Conservation (phyloP, 2,113 vertebrate species). For the Rhinolophus sinicus region DNA sequence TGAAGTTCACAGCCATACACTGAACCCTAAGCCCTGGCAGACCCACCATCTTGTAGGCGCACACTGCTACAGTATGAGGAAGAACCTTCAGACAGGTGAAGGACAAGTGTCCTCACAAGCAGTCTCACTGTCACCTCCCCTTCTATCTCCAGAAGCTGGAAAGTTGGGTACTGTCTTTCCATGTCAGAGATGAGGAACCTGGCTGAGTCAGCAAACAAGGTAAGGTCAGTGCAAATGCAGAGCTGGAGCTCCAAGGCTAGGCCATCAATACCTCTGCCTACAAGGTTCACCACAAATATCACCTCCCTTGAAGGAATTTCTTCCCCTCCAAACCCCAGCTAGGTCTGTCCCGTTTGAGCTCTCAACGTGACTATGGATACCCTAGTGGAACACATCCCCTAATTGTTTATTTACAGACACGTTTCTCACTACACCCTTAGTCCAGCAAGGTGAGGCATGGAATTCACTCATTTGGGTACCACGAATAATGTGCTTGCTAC, state of each 20-base stretch:
- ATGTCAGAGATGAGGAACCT: neutral
- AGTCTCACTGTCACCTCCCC: neutral
- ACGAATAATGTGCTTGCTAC: rapidly evolving
- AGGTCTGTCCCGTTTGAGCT: neutral
- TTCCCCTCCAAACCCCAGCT: neutral
- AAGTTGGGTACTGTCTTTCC: neutral
- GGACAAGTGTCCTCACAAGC: neutral
- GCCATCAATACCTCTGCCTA: neutral
- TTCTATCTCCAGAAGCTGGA: neutral
- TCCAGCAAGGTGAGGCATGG: too few relatives aligned
- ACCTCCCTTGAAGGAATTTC: neutral
- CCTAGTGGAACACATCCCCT: rapidly evolving
- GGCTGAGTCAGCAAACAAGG: neutral
- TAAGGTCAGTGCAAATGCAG: neutral
- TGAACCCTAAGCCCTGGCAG: neutral
- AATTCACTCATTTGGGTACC: neutral
- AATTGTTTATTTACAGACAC: neutral
- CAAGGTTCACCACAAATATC: neutral
- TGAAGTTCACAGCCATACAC: neutral
- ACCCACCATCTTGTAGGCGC: neutral
- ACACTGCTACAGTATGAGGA: neutral
- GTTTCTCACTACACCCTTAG: neutral
- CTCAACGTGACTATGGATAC: neutral
- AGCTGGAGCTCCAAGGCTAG: neutral
- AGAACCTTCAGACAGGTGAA: too few relatives aligned